These are phyloP conservation scores for Crotalus helleri DNA, from an alignment of 2,113 vertebrate species.

Conservation along the genomic window DNA sequence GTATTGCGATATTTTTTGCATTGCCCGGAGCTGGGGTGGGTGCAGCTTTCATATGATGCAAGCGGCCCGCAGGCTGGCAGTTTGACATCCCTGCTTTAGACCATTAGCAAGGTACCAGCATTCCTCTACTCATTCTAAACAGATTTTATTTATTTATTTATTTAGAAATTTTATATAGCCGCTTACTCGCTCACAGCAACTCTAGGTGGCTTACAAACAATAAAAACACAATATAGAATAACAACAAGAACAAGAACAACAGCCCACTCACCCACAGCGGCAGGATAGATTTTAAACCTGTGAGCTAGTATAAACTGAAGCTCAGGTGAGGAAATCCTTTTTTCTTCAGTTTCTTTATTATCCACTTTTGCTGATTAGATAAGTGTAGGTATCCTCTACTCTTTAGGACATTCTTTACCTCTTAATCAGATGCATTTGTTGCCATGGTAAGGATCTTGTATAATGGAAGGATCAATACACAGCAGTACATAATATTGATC, in stretches of 20 bases:
- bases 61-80: too few species aligned
- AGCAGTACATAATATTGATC: background rate
- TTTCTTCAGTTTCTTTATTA: background rate
- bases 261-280: background rate
- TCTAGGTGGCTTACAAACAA: background rate
- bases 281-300: background rate
- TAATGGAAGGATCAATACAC: background rate
- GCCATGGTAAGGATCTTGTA: background rate
- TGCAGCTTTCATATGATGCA: too few species aligned
- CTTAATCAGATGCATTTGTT: background rate
- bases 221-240: background rate
- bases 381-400: background rate
- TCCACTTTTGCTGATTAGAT: background rate
- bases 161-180: background rate
- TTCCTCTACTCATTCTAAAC: background rate
- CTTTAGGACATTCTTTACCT: background rate
- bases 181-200: background rate
- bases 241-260: rapidly evolving
- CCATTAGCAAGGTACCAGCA: background rate
- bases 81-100: background rate
- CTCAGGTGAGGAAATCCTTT: background rate
- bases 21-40: too few species aligned
- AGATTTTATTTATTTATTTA: background rate
- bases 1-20: too few species aligned
- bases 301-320: background rate